Base-by-base conservation (phyloP, 2,797 vertebrate genomes). In the Chrosomus eos region DNA sequence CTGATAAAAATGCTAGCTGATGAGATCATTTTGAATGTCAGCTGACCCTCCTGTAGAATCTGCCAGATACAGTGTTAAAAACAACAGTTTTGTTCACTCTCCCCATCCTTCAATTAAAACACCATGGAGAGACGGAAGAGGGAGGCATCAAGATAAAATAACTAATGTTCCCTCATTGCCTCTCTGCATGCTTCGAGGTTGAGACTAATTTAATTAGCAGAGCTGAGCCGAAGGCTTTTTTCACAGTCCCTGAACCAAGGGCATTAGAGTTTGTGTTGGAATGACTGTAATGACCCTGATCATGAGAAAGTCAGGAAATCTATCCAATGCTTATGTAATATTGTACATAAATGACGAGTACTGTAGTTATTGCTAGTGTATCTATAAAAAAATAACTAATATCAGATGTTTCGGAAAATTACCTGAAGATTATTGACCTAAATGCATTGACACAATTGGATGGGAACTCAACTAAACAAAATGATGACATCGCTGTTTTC, bases 171-270 rank as follows among this genome's bases (percentile, higher is more conserved):
- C 55, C 45, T 85, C 81, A 73, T 85, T 87, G 86, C 82, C 79
- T 89, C 76, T 80, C 85, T 78, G 58, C 76, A 81, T 85, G 85
- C 83, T 87, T 53, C 64, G 58, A 85, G 85, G 85, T 85, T 87
- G 87, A 87, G 78, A 84, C 85, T 89, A 89, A 89, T 89, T 88
- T 81, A 89, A 88, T 89, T 89, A 88, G 83, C 87, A 81, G 43
- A 74, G 83, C 83, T 81, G 88, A 83, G 81, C 83, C 81, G 26
- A 73, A 85, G 86, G 86, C 81, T 86, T 72, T 48, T 74, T 10
- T 78, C 71, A 87, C 45, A 77, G 72, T 43, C 67, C 82, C 23
- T 83, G 66, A 83, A 85, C 80, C 43, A 11, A 73, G 84, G 33
- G 80, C 80, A 45, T 48, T 76, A 33, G 58, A n/a, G 31, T 74